Percentiles rank a stretch among this genome's conserved stretches.
phyloP scores from a whole-genome alignment of 2,797 vertebrate species.

The Pitangus sulphuratus region DNA sequence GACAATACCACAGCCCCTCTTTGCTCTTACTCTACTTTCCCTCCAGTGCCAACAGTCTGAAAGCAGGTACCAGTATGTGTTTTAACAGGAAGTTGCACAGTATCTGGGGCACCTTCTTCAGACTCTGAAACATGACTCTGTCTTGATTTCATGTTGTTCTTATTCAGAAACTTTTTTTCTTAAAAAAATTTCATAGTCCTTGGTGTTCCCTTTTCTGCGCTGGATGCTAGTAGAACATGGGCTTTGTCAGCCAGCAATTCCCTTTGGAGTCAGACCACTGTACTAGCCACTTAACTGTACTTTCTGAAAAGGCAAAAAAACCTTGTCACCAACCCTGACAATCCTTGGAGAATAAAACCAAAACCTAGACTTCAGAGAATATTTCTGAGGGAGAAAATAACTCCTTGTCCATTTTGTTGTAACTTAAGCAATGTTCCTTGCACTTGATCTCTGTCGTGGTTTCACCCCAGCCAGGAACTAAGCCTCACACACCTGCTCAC shows the following conservation, averaged over 20 bases:
- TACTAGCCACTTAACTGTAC: accelerated
- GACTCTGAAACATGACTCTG: neutral
- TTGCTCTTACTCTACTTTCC: neutral
- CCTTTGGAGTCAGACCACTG: neutral
- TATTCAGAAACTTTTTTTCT: neutral
- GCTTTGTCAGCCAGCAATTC: neutral
- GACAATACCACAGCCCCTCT: neutral
- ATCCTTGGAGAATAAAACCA: neutral
- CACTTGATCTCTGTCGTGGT: neutral
- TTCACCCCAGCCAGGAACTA: neutral
- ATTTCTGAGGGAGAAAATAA: neutral
- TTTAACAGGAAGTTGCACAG: neutral
- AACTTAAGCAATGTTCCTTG: neutral
- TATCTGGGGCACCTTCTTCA: neutral
- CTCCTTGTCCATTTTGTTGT: neutral
- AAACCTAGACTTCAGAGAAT: neutral
- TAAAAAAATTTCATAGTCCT: neutral
- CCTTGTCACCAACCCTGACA: neutral
- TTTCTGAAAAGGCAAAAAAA: neutral
- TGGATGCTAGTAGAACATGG: neutral
- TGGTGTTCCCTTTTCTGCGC: neutral
- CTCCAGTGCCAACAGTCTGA: accelerated
- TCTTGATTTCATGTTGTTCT: neutral
- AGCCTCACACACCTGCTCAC: neutral
- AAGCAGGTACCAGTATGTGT: neutral